Conservation (phyloP, 2,888 invertebrate species). For the Lissocephala sabroskyi region DNA sequence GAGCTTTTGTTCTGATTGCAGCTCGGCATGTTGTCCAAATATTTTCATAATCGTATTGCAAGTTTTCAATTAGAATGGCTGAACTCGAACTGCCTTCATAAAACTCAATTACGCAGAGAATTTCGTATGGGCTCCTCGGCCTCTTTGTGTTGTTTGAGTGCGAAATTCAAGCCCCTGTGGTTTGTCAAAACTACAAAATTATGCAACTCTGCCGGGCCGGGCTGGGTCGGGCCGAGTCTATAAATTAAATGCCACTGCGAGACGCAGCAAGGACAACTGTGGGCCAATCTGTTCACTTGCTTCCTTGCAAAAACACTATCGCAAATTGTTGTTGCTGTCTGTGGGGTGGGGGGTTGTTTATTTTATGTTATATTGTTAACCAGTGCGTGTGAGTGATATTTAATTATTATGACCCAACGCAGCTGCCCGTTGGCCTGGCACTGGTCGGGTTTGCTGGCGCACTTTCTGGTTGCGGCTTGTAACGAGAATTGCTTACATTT, state of each 20-base stretch:
- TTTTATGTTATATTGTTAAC: conserved; percentile 33
- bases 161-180: neutral
- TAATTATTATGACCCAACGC: conserved; percentile 44
- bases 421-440: conserved; percentile 23
- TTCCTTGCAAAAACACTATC: conserved; percentile 29
- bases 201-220: conserved; percentile 1
- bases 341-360: conserved; percentile 9
- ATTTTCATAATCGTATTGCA: conserved; percentile 40
- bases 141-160: neutral
- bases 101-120: conserved; percentile 35
- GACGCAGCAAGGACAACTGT: conserved; percentile 7
- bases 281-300: too few species aligned
- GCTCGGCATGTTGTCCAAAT: conserved; percentile 21
- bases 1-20: neutral
- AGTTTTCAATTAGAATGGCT: conserved; percentile 51
- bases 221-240: too few species aligned
- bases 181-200: conserved; percentile 14
- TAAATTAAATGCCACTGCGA: conserved; percentile 38
- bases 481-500: conserved; percentile 19
- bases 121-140: conserved; percentile 17
- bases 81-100: too few species aligned
- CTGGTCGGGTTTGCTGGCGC: neutral
- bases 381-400: conserved; percentile 50
- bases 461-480: neutral
- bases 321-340: conserved; percentile 29